Base-by-base conservation (phyloP, 37 sponge, comb jelly and placozoan genomes). In the Crambe crambe region DNA sequence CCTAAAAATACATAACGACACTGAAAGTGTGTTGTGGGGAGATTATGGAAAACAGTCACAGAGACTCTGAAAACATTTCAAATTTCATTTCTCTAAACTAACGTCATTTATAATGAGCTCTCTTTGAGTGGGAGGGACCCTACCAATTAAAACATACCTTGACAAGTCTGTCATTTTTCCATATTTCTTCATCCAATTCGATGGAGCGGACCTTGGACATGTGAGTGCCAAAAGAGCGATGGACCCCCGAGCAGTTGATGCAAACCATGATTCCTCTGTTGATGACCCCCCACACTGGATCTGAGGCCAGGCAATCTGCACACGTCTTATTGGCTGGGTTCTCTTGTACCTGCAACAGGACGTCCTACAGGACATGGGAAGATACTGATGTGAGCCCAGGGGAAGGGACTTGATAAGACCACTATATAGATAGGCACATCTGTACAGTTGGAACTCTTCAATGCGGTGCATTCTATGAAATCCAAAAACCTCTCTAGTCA, bases 151-250 rank as follows among this genome's bases (percentile, higher is more conserved):
- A 3, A 22, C 75, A 39, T 68, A 94, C 88, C 75, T 90, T 60
- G 61, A 94, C 76, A 22, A 90, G 85, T 27, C 35, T 69, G 31
- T 86, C 82, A 29, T 88, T 73, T 35, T 73, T 90, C 96, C 96
- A 95, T 21, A 89, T 86, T 72, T 83, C 56, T 54, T 78, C 69
- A 63, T 95, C 96, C 78, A 95, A 79, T 40, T 89, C 93, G 1
- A 89, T 75, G 66, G 96, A 95, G 12, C 93, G 75, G 8, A 95
- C 96, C 70, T 95, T 95, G 40, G 96, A 95, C 29, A 92, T 82
- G 63, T 95, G 90, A 0, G 82, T 84, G 41, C 96, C 93, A 77
- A 95, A 59, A 15, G 90, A 73, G 37, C 96, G 39, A 18, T 35
- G 58, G 62, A 72, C 29, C 77, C 89, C 92, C 42, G 95, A 89